Percentiles rank a stretch among this genome's conserved stretches.
phyloP scores from a whole-genome alignment of 2,113 vertebrate genomes.

The Patagioenas fasciata region DNA sequence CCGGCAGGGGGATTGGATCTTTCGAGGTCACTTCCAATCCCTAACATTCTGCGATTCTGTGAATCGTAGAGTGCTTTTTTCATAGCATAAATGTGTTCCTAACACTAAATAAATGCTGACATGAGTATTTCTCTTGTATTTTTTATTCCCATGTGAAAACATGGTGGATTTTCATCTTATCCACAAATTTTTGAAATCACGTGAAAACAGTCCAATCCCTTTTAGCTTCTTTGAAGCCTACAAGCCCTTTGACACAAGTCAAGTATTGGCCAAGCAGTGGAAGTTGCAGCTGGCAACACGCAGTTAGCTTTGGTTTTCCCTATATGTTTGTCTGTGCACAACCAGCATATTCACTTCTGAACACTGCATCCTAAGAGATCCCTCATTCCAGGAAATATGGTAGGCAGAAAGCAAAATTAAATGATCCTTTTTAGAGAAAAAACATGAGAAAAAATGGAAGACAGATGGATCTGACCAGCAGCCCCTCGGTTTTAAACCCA shows the following conservation, averaged over 20 bases:
- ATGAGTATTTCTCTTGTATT: background rate
- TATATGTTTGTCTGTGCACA: background rate
- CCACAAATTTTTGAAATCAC: background rate
- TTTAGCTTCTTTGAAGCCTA: background rate
- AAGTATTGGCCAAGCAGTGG: background rate
- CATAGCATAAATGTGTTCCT: background rate
- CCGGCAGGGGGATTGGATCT: too few species aligned
- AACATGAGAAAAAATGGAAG: conserved; percentile 17
- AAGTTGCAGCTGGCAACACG: background rate
- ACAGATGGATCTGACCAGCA: background rate
- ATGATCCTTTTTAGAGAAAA: background rate
- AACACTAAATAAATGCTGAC: background rate
- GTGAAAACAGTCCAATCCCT: background rate
- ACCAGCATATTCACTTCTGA: background rate
- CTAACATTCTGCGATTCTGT: too few species aligned
- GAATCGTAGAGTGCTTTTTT: background rate
- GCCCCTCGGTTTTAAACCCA: background rate
- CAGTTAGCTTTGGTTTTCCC: background rate
- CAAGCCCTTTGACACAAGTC: background rate
- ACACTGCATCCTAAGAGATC: background rate
- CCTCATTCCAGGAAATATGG: background rate
- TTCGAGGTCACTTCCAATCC: too few species aligned
- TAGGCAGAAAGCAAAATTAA: background rate
- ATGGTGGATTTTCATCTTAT: background rate
- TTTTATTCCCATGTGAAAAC: background rate